phyloP scores from a whole-genome alignment of 2,888 invertebrate genomes.

The Cepaea hortensis region DNA sequence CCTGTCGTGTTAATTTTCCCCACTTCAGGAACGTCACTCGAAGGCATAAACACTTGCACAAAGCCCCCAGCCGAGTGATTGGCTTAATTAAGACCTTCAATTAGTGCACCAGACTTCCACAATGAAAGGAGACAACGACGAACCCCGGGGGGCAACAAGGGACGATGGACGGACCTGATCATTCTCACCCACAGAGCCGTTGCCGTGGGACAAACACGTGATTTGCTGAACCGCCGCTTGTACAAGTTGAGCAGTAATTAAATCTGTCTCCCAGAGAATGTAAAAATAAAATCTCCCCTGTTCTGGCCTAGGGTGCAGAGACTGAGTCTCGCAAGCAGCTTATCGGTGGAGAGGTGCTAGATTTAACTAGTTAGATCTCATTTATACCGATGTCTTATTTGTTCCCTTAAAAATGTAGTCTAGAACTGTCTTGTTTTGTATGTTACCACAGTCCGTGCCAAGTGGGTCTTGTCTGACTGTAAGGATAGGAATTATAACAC shows the following conservation, averaged over 20 bases:
- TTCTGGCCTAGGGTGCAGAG: not conserved
- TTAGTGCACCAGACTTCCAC: not conserved
- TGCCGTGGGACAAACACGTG: not conserved
- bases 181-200: not conserved
- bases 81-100: slow-evolving; percentile 20
- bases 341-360: too few species aligned
- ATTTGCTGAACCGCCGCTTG: not conserved
- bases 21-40: not conserved
- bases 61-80: not conserved
- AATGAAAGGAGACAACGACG: not conserved
- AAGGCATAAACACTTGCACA: slow-evolving; percentile 3
- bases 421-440: too few species aligned
- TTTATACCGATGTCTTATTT: too few species aligned
- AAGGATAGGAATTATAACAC: too few species aligned
- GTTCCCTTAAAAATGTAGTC: too few species aligned
- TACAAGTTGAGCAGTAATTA: not conserved
- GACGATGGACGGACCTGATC: not conserved
- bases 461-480: too few species aligned
- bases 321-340: too few species aligned
- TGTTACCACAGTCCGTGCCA: too few species aligned
- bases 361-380: too few species aligned
- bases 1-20: not conserved
- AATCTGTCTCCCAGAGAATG: not conserved
- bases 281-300: not conserved
- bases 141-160: not conserved